Base-by-base conservation (phyloP, 2,888 invertebrate species). In the Thymelicus acteon region DNA sequence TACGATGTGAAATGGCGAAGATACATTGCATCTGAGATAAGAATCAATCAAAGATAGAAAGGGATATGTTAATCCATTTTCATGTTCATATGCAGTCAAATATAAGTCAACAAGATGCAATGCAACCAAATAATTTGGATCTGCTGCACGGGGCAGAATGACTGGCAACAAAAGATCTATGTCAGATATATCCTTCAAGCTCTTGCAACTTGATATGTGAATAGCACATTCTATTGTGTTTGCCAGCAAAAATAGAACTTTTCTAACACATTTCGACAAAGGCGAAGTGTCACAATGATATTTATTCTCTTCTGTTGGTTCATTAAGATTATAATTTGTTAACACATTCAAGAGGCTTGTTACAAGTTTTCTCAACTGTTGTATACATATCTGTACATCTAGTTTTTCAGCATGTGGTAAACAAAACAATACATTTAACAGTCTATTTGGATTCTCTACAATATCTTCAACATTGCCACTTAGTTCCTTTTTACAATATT, bases 1-100 rank as follows among this genome's bases (percentile, higher is more conserved):
- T 88, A 96, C 96, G 86, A 95, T 94, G 77, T 96, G 95, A 81
- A 95, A 95, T 10, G 96, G 96, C 0, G 97, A 96, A 37, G 94
- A 94, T 2, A 97, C 92, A 83, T 97, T 96, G 1, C 83, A 80
- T 67, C 95, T 92, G n/a, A 97, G 83, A 74, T 85, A 84, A 0
- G 89, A 88, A 82, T 95, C 95, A 0, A 95, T 82, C 74, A 94
- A 80, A 71, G 87, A 79, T 67, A 95, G 84, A 75, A 91, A 75
- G 69, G 89, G 85, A 80, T 92, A 82, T 40, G 87, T 83, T 74
- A 95, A 80, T 75, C 89, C 83, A 82, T 91, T 86, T 78, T 92
- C 90, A 77, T 89, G 84, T 81, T 94, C 86, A 91, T 90, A 91
- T 19, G 93, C 91, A 19, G 94, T 90, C 76, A 94, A 78, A 78